Evolutionary conservation across 2,888 invertebrate species (phyloP), one percentile per base, ranked within the genome.

Genomic region (Plebejus anna): DNA sequence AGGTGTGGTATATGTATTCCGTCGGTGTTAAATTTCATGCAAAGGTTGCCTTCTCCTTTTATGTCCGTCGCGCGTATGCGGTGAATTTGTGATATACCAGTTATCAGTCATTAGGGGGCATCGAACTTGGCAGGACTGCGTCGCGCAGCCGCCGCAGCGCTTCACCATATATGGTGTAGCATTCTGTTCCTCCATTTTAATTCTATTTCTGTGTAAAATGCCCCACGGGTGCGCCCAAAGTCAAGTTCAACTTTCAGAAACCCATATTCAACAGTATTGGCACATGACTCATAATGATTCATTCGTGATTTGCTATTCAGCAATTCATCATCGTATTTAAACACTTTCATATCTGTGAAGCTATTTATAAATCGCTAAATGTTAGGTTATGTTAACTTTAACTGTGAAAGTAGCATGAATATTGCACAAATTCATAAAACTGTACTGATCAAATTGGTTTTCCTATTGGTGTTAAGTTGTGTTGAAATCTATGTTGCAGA

Each of bases 31-130:
- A 86, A 93, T 94, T 94, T 94, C 94, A 94, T 88, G 86, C 85
- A 89, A 90, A 90, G 89, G 90, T 91, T 91, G 88, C 87, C 89
- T 88, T 89, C 89, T 90, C 93, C 94, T 91, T 91, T 92, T 92
- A 92, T 89, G 93, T 91, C 89, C 80, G 77, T 75, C 71, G 61
- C 77, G 76, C 77, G 76, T 78, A 75, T 79, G 79, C 79, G 81
- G 79, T 83, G 80, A 79, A 80, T 78, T 83, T 79, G 80, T 79
- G 76, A 79, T 79, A 79, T 81, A 78, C 75, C 79, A 79, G 82
- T 88, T 89, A 87, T 88, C 87, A 86, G 85, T 81, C 80, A 81
- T 82, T 80, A 79, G 90, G 84, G 93, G 92, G 91, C 93, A 90
- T 90, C 90, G 92, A 92, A 92, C 92, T 86, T 83, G 86, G 85